A percentile compares a stretch with the other conserved stretches of the same genome.
phyloP scores from a whole-genome alignment of 37 sponge, comb jelly and placozoan genomes.

The Eunapius fragilis region DNA sequence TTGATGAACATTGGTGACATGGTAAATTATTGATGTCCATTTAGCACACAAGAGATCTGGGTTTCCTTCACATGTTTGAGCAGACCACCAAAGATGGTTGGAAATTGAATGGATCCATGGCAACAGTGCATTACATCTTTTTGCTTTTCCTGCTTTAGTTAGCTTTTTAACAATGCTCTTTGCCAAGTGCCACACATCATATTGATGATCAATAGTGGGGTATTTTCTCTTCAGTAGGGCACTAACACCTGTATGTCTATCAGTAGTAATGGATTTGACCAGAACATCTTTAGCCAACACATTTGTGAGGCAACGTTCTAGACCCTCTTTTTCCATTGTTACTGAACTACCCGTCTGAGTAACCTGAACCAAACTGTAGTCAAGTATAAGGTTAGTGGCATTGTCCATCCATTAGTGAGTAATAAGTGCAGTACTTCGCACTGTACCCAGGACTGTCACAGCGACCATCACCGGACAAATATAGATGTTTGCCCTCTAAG shows the following conservation, averaged over 20 bases:
- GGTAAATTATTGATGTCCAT: slow-evolving; percentile 35
- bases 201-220: slow-evolving; percentile 28
- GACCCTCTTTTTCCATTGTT: slow-evolving; percentile 43
- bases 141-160: neutral
- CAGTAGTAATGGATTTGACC: slow-evolving; percentile 11
- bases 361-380: slow-evolving; percentile 33
- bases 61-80: slow-evolving; percentile 12
- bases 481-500: neutral
- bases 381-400: slow-evolving; percentile 6
- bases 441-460: slow-evolving; percentile 14
- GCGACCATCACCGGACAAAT: slow-evolving; percentile 10
- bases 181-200: slow-evolving; percentile 49
- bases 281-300: slow-evolving; percentile 3
- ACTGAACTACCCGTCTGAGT: slow-evolving; percentile 24
- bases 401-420: too few species aligned
- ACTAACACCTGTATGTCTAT: slow-evolving; percentile 13
- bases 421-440: slow-evolving; percentile 10
- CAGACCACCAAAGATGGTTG: neutral
- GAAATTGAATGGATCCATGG: neutral
- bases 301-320: slow-evolving; percentile 15
- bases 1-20: neutral
- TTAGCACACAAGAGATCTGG: slow-evolving; percentile 17
- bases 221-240: slow-evolving; percentile 18
- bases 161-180: slow-evolving; percentile 22
- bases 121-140: slow-evolving; percentile 2